A percentile compares a stretch with the other conserved stretches of the same genome.
These are phyloP conservation scores for Patella caerulea DNA, from an alignment of 2,888 invertebrate genomes.

Conservation along the genomic window DNA sequence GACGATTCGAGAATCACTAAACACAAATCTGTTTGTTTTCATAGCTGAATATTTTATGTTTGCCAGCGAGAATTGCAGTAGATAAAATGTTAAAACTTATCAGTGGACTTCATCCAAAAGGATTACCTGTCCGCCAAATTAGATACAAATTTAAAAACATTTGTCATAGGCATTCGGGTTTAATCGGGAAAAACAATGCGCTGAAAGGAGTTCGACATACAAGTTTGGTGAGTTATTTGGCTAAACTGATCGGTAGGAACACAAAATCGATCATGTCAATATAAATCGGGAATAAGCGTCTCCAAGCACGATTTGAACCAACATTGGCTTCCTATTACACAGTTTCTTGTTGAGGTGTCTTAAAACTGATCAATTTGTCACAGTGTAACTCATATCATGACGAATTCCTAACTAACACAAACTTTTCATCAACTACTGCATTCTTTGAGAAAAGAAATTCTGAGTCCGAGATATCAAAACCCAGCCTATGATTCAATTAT, in stretches of 20 bases:
- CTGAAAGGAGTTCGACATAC: too few species aligned
- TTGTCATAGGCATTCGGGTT: too few species aligned
- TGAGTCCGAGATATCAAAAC: too few species aligned
- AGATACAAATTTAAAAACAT: too few species aligned
- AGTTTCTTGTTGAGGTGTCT: not conserved
- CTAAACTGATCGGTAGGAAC: constrained; percentile 1
- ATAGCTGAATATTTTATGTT: constrained; percentile 11
- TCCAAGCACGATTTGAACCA: not conserved
- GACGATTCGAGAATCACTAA: constrained; percentile 23
- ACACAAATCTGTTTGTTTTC: constrained; percentile 21
- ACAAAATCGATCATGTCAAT: not conserved
- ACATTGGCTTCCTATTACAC: constrained; percentile 8
- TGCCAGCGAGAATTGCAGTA: constrained; percentile 3
- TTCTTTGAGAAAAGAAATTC: too few species aligned
- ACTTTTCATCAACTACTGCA: too few species aligned
- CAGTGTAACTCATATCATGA: not conserved
- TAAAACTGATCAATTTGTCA: not conserved
- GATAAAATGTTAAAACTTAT: not conserved
- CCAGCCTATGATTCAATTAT: too few species aligned
- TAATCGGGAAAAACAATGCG: too few species aligned
- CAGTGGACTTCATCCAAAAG: not conserved
- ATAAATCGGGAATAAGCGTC: constrained; percentile 9
- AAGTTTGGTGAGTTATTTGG: constrained; percentile 7
- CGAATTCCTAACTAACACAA: not conserved
- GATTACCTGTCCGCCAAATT: not conserved